A percentile compares a stretch with the other conserved stretches of the same genome.
Evolutionary conservation across 1,140 invertebrate species (phyloP).

Genomic region (Caenorhabditis brenneri): DNA sequence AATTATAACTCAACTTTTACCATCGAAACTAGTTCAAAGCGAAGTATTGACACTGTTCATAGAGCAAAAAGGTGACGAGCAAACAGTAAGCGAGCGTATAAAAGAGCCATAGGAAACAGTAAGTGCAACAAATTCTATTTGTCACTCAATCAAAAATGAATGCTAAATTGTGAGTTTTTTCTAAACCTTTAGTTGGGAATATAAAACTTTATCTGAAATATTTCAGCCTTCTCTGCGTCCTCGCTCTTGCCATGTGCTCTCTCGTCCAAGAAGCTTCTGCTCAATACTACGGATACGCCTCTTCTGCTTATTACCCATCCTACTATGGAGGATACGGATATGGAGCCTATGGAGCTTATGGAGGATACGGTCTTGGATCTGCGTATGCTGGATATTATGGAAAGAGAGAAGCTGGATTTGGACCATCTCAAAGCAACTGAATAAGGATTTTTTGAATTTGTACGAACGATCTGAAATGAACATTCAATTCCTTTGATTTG

Average conservation of each 20-base stretch:
- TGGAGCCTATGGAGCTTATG: constrained; percentile 17
- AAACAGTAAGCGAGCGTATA: too few species aligned
- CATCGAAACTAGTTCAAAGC: too few species aligned
- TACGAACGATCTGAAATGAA: constrained; percentile 24
- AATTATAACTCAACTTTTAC: too few species aligned
- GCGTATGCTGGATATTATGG: constrained; percentile 43
- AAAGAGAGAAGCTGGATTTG: constrained; percentile 47
- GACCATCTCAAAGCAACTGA: neutral
- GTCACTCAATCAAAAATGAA: neutral
- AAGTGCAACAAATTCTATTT: too few species aligned
- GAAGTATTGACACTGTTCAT: too few species aligned
- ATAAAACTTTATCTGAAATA: neutral
- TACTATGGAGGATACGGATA: constrained; percentile 34
- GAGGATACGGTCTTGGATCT: constrained; percentile 31
- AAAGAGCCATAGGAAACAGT: neutral
- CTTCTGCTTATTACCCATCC: constrained; percentile 17
- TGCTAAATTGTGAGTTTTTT: neutral
- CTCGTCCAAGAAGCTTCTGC: constrained; percentile 31
- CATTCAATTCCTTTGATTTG: neutral
- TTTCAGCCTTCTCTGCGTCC: constrained; percentile 23
- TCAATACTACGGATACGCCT: constrained; percentile 38
- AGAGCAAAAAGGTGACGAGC: too few species aligned
- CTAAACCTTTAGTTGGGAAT: neutral
- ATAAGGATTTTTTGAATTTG: neutral
- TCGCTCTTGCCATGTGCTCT: constrained; percentile 27